Evolutionary conservation across 2,888 invertebrate species (phyloP), one percentile per base, ranked within the genome.

Genomic region (Urechis unicinctus): DNA sequence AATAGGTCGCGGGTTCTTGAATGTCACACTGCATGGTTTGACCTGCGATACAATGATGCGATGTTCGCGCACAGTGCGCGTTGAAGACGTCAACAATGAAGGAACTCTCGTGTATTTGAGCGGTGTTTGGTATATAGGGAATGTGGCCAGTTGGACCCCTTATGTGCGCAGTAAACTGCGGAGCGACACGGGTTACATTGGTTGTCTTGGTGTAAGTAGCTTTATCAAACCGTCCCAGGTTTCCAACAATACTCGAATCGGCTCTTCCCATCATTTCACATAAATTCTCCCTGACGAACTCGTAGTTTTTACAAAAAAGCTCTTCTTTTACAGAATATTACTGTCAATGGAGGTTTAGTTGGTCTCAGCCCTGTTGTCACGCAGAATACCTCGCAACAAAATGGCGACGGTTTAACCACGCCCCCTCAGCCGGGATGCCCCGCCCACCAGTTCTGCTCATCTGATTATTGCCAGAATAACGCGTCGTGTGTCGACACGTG

Each of bases 401-500:
- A 43, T 41, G 24, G 30, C 52, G 43, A 43, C 13, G 22, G 3
- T 26, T 24, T 29, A 56, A 30, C 58, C 57, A 21, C 28, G 49
- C 24, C 6, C 17, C 60, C 61, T 5, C 29, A 92, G 90, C 71
- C 93, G 91, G 78, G 73, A 2, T 73, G 73, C 57, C 88, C 87
- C 74, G 85, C 88, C 53, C 89, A 94, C 69, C 90, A 91, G 77
- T 88, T 91, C 74, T 96, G 95, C 71, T 90, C 91, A 74, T 88
- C 89, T 50, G 84, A 52, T 43, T 52, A 58, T 28, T 75, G 75
- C 61, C 2, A 21, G n/a, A 69, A 73, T 63, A 68, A 68, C 9
- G 76, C 72, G n/a, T 60, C 51, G 13, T 74, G 74, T 55, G 52
- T 63, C n/a, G 73, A 74, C 50, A 50, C 60, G 30, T 73, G 74